Conservation (phyloP, 2,888 invertebrate species). For the Calameuta filiformis region DNA sequence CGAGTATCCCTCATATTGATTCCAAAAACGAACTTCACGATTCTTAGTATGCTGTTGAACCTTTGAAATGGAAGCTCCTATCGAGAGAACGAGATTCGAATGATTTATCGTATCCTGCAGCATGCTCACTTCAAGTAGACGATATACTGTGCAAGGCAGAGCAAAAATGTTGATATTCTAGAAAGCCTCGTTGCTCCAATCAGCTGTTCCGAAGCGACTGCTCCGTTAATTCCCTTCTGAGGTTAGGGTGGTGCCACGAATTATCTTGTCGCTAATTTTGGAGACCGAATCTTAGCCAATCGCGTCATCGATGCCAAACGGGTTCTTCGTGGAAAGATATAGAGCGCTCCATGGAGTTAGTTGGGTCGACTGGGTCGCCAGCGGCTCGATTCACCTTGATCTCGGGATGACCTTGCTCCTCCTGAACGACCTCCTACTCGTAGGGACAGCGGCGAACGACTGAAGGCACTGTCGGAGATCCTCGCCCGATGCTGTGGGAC, state of each 20-base stretch:
- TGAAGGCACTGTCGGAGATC: conserved; percentile 51
- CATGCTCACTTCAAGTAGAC: background rate
- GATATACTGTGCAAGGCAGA: background rate
- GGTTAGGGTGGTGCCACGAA: background rate
- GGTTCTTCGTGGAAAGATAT: background rate
- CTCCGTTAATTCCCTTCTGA: background rate
- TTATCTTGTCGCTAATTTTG: background rate
- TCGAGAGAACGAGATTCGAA: background rate
- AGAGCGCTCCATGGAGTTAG: background rate
- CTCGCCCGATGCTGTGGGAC: conserved; percentile 43
- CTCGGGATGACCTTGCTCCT: conserved; percentile 3
- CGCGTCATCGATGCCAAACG: background rate
- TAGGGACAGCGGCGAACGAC: conserved; percentile 61
- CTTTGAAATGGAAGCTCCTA: background rate
- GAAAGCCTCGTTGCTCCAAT: background rate
- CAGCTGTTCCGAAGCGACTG: background rate
- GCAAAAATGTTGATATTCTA: background rate
- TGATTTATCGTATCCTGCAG: background rate
- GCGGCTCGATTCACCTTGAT: background rate
- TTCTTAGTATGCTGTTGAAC: background rate
- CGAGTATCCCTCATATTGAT: background rate
- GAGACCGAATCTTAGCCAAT: background rate
- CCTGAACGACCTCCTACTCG: conserved; percentile 47
- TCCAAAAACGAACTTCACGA: background rate
- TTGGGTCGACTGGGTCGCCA: background rate